A percentile compares a stretch with the other conserved stretches of the same genome.
These are phyloP conservation scores for Hydrocynus forskahlii DNA, from an alignment of 2,797 vertebrate species.

Conservation along the genomic window DNA sequence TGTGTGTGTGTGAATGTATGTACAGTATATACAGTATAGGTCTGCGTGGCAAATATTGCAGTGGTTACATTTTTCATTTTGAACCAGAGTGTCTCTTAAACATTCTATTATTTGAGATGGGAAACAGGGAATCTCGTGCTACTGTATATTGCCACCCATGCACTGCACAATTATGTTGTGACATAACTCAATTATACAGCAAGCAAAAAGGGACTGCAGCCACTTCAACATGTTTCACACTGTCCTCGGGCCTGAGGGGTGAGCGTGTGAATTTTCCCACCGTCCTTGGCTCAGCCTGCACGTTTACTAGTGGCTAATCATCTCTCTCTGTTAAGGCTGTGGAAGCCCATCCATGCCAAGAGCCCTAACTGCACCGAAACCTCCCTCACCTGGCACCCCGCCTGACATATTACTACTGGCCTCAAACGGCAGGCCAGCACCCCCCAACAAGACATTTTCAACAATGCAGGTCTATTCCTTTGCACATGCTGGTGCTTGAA, in stretches of 20 bases:
- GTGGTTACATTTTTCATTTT: no score
- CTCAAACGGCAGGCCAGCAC: conserved; percentile 31
- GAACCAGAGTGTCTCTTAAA: no score
- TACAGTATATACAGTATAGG: no score
- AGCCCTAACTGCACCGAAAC: conserved; percentile 25
- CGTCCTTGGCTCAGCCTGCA: conserved; percentile 47
- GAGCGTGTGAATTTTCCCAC: conserved; percentile 41
- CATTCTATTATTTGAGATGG: no score
- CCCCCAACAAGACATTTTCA: conserved; percentile 20
- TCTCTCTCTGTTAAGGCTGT: conserved; percentile 41
- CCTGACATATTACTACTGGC: conserved; percentile 37
- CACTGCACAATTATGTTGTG: conserved; percentile 1
- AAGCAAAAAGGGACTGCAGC: conserved; percentile 28
- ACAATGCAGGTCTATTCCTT: conserved; percentile 33
- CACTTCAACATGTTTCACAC: conserved; percentile 38
- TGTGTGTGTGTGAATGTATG: no score
- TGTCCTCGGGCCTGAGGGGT: conserved; percentile 30
- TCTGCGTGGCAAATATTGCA: no score
- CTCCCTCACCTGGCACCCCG: conserved; percentile 43
- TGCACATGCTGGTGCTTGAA: conserved; percentile 31
- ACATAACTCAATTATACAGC: background rate
- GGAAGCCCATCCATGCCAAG: conserved; percentile 45
- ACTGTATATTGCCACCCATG: background rate
- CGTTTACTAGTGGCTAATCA: conserved; percentile 53
- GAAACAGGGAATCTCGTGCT: no score